These are phyloP conservation scores for Holocentrus rufus DNA, from an alignment of 2,797 vertebrate genomes.

Conservation along the genomic window DNA sequence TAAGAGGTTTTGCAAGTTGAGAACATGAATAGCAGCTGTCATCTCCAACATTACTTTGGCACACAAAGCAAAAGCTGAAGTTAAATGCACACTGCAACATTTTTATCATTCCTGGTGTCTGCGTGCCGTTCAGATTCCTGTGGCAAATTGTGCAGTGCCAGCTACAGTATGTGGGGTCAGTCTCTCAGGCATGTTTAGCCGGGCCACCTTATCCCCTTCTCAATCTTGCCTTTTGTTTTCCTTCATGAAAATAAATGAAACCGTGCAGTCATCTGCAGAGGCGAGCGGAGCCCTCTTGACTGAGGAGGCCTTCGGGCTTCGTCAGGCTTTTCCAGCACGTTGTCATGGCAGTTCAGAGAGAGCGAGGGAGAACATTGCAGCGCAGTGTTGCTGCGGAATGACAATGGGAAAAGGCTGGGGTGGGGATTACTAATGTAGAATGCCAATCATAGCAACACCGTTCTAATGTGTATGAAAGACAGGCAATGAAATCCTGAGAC, in stretches of 20 bases:
- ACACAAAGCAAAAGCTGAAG: slow-evolving; percentile 45
- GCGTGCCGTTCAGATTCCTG: slow-evolving; percentile 40
- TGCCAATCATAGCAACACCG: slow-evolving; percentile 72
- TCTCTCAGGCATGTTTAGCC: slow-evolving; percentile 69
- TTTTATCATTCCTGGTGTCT: slow-evolving; percentile 44
- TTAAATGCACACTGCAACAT: slow-evolving; percentile 61
- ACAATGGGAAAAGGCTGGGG: slow-evolving; percentile 65
- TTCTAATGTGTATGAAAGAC: slow-evolving; percentile 65
- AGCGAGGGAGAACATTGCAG: slow-evolving; percentile 72
- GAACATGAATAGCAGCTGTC: not conserved
- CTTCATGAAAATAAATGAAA: slow-evolving; percentile 81
- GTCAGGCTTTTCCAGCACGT: slow-evolving; percentile 72
- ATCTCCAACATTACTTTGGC: too few species aligned
- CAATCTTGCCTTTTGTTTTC: slow-evolving; percentile 76
- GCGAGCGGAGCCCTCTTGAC: slow-evolving; percentile 73
- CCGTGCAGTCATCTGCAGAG: slow-evolving; percentile 76
- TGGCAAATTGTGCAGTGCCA: slow-evolving; percentile 55
- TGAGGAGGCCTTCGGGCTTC: slow-evolving; percentile 80
- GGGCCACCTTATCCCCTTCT: slow-evolving; percentile 69
- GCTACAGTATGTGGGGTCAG: slow-evolving; percentile 65
- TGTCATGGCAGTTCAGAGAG: slow-evolving; percentile 79
- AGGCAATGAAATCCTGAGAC: slow-evolving; percentile 47
- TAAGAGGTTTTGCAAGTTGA: not conserved
- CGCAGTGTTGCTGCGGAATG: slow-evolving; percentile 66
- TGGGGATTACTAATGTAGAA: slow-evolving; percentile 71